Base-by-base conservation (phyloP, 2,113 vertebrate species). In the Xenopus borealis region DNA sequence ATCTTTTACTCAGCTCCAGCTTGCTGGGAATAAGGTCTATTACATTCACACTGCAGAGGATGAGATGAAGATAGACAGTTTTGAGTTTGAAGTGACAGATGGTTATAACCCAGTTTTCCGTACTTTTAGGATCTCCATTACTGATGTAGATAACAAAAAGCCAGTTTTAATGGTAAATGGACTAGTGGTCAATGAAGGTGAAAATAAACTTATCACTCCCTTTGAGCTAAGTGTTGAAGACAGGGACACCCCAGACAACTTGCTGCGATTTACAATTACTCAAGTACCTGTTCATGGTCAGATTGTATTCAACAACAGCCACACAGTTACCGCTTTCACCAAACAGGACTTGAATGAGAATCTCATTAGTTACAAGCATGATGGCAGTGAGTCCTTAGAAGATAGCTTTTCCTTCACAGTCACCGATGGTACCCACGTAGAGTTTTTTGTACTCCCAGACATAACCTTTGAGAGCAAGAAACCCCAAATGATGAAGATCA, bases 371-470 rank as follows among this genome's bases (percentile, higher is more conserved):
- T 90, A 87, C 46, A 80, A 69, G 71, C 82, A 82, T 0, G 78
- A 89, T 50, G 82, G 84, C 58, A 86, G 81, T 17, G 79, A 86
- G 67, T 79, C 72, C 9, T 64, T 20, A 0, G 81, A 88, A 62
- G 87, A 87, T 70, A 86, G 86, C 46, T 86, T 90, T 68, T 89
- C 84, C 45, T 85, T 91, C 79, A 86, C 81, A 18, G 81, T 89
- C 66, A 85, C 87, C 6, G 85, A 88, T 73, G 81, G 83, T 18
- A 82, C 80, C 2, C 85, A 88, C 59, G 53, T 79, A 27, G 80
- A 79, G 18, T 87, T 88, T 69, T 86, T 68, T 64, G 72, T 88
- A 69, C 89, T 85, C 52, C 84, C 86, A 50, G 72, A 87, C 61
- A 78, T 81, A 23, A 58, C 23, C 52, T 73, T 81, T 62, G 81